These are phyloP conservation scores for Tenualosa ilisha DNA, from an alignment of 2,797 vertebrate species.

Conservation along the genomic window DNA sequence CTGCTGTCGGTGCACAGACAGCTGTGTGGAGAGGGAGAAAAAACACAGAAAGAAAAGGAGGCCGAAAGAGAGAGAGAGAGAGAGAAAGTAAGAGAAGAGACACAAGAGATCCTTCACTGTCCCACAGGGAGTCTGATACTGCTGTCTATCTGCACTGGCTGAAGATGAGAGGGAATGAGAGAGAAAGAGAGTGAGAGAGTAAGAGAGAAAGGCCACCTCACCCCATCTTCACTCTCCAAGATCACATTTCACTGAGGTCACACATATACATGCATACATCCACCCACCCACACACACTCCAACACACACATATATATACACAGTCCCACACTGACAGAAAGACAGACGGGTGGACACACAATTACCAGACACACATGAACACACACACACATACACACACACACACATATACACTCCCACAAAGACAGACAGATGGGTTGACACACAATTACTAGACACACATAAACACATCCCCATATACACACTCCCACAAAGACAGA, in stretches of 20 bases:
- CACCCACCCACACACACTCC: not conserved
- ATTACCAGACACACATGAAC: not conserved
- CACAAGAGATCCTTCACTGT: conserved; percentile 45
- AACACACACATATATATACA: not conserved
- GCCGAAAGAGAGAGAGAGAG: not conserved
- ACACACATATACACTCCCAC: not conserved
- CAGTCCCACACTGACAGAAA: not conserved
- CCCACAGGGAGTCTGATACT: conserved; percentile 54
- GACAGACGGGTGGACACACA: not conserved
- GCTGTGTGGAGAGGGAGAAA: conserved; percentile 53
- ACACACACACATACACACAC: conserved; percentile 30
- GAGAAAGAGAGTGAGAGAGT: not conserved
- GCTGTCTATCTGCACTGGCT: conserved; percentile 54
- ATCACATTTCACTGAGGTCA: conserved; percentile 56
- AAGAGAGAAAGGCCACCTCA: not conserved
- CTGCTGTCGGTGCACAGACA: conserved; percentile 31
- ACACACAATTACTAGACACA: not conserved
- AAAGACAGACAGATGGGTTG: not conserved
- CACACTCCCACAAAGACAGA: not conserved
- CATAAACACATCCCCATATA: conserved; percentile 12
- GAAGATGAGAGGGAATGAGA: conserved; percentile 29
- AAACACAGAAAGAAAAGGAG: conserved; percentile 39
- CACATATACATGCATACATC: not conserved
- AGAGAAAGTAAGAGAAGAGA: conserved; percentile 47
- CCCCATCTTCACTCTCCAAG: conserved; percentile 44